Evolutionary conservation across 2,888 invertebrate species (phyloP), one percentile per base, ranked within the genome.

Genomic region (Mythimna vitellina): DNA sequence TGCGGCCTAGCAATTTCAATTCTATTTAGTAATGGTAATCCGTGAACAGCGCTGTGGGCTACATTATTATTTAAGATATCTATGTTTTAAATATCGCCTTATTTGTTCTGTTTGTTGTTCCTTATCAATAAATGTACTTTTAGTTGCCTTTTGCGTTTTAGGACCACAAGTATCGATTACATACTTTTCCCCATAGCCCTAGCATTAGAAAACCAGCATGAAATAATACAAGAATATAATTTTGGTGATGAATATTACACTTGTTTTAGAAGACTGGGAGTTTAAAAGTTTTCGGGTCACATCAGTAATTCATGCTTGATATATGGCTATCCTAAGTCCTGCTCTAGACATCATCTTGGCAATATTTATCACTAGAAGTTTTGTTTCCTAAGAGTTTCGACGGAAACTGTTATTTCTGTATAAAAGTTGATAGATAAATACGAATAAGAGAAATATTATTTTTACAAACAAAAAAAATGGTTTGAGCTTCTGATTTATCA

Each of bases 231-330:
- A 57, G 12, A 20, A 51, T 49, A 42, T 56, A 8, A 4, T 63
- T 25, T 58, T 56, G n/a, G n/a, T 29, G 56, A 25, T 74, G 17
- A 51, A 56, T 64, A 42, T 42, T 42, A 12, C 20, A 60, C 42
- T 58, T 14, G 60, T 53, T 46, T 60, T 12, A 76, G 53, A 51
- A 46, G 61, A 53, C 35, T 56, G 12, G 25, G 14, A 60, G n/a
- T 22, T 7, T 38, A 53, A 54, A 35, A 35, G 35, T 58, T 65
- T 78, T 29, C 12, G 17, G 77, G 81, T 70, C 81, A 78, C 71
- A 76, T 78, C 56, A 78, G 78, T 78, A 54, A 78, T 78, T 78
- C 71, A 81, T 81, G 63, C 49, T 54, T 70, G 70, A 70, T 63
- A 65, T 70, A 78, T 49, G 3, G 49, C 38, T 62, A 12, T 61